phyloP scores from a whole-genome alignment of 1,140 invertebrate genomes.

The Procambarus virginalis region DNA sequence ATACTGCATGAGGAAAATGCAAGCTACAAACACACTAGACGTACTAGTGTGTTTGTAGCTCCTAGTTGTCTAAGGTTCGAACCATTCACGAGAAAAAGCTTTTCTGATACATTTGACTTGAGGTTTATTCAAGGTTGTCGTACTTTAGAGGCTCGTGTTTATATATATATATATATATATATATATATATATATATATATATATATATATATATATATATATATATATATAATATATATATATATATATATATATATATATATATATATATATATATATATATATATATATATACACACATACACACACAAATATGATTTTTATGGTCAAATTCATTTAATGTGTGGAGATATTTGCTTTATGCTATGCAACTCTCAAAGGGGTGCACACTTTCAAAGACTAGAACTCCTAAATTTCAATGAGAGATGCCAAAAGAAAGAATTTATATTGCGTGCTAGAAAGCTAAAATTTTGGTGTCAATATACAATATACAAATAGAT shows the following conservation, averaged over 20 bases:
- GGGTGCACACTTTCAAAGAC: conserved; percentile 27
- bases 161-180: too few relatives aligned
- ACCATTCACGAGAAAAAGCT: too few relatives aligned
- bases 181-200: too few relatives aligned
- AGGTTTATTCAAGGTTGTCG: too few relatives aligned
- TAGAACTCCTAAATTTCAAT: conserved; percentile 14
- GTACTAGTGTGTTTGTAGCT: too few relatives aligned
- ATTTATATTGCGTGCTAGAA: conserved; percentile 34
- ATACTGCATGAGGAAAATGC: too few relatives aligned
- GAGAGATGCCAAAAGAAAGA: conserved; percentile 28
- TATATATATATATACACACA: background rate
- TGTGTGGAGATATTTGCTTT: background rate
- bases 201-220: background rate
- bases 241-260: background rate
- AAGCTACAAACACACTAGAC: too few relatives aligned
- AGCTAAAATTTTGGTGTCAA: conserved; percentile 17
- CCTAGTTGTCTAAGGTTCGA: too few relatives aligned
- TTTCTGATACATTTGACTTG: too few relatives aligned
- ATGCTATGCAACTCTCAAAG: conserved; percentile 13
- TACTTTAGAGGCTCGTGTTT: too few relatives aligned
- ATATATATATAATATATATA: background rate
- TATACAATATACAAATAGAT: conserved; percentile 14
- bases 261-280: background rate
- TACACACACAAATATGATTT: background rate
- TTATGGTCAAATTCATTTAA: conserved; percentile 18